These are phyloP conservation scores for Eupithecia tripunctaria DNA, from an alignment of 2,888 invertebrate species.

Conservation along the genomic window DNA sequence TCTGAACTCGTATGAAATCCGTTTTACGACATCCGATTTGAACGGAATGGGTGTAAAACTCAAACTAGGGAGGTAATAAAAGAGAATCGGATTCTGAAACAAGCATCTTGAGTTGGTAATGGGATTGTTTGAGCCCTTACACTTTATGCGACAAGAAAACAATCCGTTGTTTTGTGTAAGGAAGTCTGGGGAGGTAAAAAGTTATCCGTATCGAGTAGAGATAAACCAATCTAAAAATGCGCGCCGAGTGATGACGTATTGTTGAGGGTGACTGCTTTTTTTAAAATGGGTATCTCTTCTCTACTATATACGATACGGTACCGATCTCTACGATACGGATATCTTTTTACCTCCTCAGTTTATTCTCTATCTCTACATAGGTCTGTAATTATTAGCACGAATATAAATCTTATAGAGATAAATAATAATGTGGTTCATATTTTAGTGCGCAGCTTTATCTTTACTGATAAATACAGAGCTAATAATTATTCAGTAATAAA, in stretches of 20 bases:
- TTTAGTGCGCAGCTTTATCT: not conserved
- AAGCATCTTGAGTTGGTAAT: slow-evolving; percentile 1
- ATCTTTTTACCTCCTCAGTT: no score
- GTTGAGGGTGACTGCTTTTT: no score
- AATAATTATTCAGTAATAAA: no score
- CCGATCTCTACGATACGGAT: no score
- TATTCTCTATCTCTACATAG: no score
- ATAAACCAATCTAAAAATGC: no score
- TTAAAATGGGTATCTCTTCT: no score
- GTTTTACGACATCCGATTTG: slow-evolving; percentile 10
- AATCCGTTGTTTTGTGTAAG: not conserved
- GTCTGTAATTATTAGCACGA: no score
- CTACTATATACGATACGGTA: no score
- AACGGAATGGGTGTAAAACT: slow-evolving; percentile 9
- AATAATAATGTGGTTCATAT: not conserved
- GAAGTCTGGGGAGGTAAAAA: not conserved
- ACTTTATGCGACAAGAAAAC: not conserved
- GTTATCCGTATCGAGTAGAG: not conserved
- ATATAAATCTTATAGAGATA: no score
- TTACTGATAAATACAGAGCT: not conserved
- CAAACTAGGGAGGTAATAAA: slow-evolving; percentile 7
- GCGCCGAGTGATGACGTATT: no score
- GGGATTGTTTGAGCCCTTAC: not conserved
- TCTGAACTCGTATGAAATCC: slow-evolving; percentile 1
- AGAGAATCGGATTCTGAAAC: not conserved